Percentiles rank a stretch among this genome's conserved stretches.
phyloP scores from a whole-genome alignment of 2,797 vertebrate genomes.

The Microctenopoma stevenorrisi region DNA sequence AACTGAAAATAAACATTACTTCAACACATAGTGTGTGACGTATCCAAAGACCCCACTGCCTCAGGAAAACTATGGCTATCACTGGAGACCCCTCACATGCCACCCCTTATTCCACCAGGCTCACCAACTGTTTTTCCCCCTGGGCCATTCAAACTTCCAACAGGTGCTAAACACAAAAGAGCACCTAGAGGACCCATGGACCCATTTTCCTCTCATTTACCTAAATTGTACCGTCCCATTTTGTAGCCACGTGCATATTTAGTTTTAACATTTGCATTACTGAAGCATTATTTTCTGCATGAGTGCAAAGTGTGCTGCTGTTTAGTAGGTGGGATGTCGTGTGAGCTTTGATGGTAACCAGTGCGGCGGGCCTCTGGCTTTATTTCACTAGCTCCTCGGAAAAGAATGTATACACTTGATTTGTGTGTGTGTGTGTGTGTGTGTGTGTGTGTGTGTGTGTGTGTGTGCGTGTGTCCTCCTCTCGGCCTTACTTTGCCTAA shows the following conservation, averaged over 20 bases:
- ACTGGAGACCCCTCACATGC: too few species aligned
- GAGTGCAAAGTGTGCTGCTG: conserved; percentile 30
- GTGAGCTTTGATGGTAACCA: conserved; percentile 66
- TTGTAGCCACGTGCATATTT: background rate
- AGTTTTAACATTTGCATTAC: background rate
- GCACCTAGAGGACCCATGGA: background rate
- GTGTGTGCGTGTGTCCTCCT: conserved; percentile 69
- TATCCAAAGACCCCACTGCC: background rate
- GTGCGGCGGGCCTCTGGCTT: conserved; percentile 54
- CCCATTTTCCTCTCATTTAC: conserved; percentile 10
- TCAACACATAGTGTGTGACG: background rate
- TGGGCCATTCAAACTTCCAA: too few species aligned
- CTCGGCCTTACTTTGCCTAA: conserved; percentile 82
- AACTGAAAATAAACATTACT: too few species aligned
- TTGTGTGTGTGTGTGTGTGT: conserved; percentile 34
- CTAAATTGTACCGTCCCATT: conserved; percentile 3
- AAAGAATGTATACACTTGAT: conserved; percentile 47
- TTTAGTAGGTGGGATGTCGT: conserved; percentile 42
- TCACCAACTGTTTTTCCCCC: too few species aligned
- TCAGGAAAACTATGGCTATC: too few species aligned
- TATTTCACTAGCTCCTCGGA: conserved; percentile 66
- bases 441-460: background rate
- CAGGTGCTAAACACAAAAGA: too few species aligned
- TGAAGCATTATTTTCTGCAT: conserved; percentile 26
- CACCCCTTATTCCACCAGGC: too few species aligned